These are phyloP conservation scores for human DNA, from an alignment of 2,113 vertebrate genomes.

Conservation along the genomic window DNA sequence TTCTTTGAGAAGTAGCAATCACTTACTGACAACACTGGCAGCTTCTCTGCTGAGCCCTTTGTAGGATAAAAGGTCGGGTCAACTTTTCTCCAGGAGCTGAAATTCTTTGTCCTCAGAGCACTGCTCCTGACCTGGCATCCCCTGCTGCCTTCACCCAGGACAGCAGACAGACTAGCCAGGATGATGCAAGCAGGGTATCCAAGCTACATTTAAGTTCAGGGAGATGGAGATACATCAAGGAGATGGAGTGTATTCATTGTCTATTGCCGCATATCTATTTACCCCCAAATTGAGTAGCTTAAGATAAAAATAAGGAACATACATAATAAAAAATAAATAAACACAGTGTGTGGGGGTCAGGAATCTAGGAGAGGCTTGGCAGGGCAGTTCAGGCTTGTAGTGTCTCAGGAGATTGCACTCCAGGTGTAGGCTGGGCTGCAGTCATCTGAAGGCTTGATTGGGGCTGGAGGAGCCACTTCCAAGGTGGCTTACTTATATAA, in stretches of 20 bases:
- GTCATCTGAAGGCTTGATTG: neutral
- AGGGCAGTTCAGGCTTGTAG: neutral
- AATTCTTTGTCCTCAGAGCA: neutral
- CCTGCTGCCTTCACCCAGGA: neutral
- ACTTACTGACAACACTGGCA: neutral
- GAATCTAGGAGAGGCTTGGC: neutral
- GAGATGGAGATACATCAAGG: neutral
- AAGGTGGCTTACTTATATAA: neutral
- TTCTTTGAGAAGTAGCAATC: neutral
- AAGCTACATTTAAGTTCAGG: neutral
- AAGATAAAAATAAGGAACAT: neutral
- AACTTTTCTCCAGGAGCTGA: neutral
- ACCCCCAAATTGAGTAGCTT: neutral
- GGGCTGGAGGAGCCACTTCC: neutral
- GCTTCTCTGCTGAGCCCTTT: neutral
- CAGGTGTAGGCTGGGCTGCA: neutral
- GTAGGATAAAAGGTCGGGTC: neutral
- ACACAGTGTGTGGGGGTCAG: neutral
- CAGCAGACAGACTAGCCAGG: neutral
- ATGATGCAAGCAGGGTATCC: neutral
- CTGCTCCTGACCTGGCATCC: neutral
- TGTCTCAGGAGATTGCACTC: neutral
- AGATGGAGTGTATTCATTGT: neutral
- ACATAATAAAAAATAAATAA: neutral
- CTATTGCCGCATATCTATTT: neutral